These are phyloP conservation scores for Seriola dumerili DNA, from an alignment of 2,113 vertebrate genomes.

Conservation along the genomic window DNA sequence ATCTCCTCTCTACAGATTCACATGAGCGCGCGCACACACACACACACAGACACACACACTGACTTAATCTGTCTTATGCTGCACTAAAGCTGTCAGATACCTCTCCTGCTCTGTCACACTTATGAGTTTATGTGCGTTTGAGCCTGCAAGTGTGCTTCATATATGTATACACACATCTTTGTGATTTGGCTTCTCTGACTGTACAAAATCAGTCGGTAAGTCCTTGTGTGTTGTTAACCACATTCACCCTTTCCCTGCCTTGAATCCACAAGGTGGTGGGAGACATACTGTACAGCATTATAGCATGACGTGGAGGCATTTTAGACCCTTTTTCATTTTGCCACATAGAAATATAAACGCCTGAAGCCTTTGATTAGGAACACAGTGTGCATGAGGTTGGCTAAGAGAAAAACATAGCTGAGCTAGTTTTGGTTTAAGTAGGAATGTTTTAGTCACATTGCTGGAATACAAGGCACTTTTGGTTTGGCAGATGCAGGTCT, in stretches of 20 bases:
- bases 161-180: constrained; percentile 32
- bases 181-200: constrained; percentile 40
- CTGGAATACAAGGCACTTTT: constrained; percentile 57
- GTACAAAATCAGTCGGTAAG: constrained; percentile 17
- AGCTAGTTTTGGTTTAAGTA: constrained; percentile 73
- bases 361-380: constrained; percentile 43
- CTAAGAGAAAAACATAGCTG: constrained; percentile 60
- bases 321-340: constrained; percentile 27
- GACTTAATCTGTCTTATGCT: constrained; percentile 42
- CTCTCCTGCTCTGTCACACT: constrained; percentile 38
- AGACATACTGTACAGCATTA: neutral
- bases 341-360: constrained; percentile 50
- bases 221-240: constrained; percentile 40
- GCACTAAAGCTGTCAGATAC: constrained; percentile 30
- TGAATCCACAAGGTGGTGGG: constrained; percentile 11
- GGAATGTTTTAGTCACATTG: constrained; percentile 75
- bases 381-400: constrained; percentile 43
- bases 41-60: neutral
- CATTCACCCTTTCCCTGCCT: constrained; percentile 11
- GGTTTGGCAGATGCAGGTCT: constrained; percentile 53
- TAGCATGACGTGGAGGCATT: constrained; percentile 34
- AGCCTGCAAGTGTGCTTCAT: neutral
- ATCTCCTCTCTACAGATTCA: constrained; percentile 35
- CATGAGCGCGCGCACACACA: neutral
- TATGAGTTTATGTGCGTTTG: neutral